Base-by-base conservation (phyloP, 2,888 invertebrate genomes). In the Ptycholaimellus sp. region DNA sequence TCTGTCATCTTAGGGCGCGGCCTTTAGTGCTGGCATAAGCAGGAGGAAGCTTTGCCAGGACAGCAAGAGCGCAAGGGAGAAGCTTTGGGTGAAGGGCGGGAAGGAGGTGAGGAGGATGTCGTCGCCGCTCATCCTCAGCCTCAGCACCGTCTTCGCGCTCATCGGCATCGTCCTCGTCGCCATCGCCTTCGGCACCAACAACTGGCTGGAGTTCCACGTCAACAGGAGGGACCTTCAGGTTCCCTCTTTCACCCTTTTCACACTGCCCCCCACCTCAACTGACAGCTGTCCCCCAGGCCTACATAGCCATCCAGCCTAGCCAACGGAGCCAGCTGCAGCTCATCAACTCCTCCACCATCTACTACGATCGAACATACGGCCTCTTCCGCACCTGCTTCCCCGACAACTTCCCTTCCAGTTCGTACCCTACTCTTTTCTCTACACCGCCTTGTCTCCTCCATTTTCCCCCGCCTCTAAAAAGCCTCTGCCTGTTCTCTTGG, bases 131-230 rank as follows among this genome's bases (percentile, higher is more conserved):
- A 81, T 82, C 61, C 70, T 85, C 62, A 83, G 82, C 62, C 71
- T 85, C 65, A 83, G 83, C 54, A 83, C 85, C 58, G 81, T 87
- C 64, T 77, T 81, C 60, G 82, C 83, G 60, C 80, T 87, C 62
- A 74, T 85, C 59, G 81, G 83, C 54, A 77, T 83, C 58, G 80
- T 82, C 46, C 68, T 85, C 58, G 71, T 87, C 62, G 74, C 80
- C 56, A 81, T 87, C 62, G 81, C 83, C 54, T 83, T 85, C 66
- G 75, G 81, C 52, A 83, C 85, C 59, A 85, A 87, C 68, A 85
- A 85, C 70, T 87, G 87, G 87, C 70, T 81, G 56, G 78, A 78
- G 61, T 76, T 81, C 54, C 80, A 81, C 68, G 85, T 87, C 50
- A 76, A 76, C 39, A 37, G 13, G 9, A 7, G 9, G 9, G 5